Percentiles rank a stretch among this genome's conserved stretches.
Evolutionary conservation across 2,888 invertebrate genomes (phyloP).

Genomic region (Poecilobothrus nobilitatus): DNA sequence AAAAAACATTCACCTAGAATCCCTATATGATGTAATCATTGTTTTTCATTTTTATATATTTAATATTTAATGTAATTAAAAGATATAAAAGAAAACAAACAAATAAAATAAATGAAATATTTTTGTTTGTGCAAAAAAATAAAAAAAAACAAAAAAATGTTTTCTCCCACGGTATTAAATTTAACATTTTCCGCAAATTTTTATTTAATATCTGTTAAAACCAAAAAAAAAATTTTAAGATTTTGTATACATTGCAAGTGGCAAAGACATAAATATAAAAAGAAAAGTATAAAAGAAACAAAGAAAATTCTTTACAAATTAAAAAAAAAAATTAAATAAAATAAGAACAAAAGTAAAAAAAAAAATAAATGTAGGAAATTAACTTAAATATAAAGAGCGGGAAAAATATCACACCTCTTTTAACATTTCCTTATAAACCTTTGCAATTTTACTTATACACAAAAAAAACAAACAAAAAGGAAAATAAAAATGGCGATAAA

Average conservation of each 20-base stretch:
- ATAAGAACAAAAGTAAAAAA: background rate
- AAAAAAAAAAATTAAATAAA: background rate
- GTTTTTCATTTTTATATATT: too few relatives aligned
- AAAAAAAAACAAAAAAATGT: too few relatives aligned
- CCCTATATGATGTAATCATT: too few relatives aligned
- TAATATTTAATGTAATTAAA: too few relatives aligned
- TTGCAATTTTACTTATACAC: background rate
- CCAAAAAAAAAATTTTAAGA: background rate
- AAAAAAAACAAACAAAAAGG: background rate
- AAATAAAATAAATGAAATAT: background rate
- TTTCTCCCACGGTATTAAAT: constrained; percentile 1
- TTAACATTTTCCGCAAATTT: background rate
- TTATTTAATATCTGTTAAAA: background rate
- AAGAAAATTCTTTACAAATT: too few relatives aligned
- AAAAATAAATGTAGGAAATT: background rate
- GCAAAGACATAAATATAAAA: background rate
- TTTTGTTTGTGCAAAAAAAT: too few relatives aligned
- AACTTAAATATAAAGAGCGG: background rate
- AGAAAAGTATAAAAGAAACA: background rate
- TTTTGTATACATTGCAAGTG: background rate
- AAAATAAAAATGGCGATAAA: background rate
- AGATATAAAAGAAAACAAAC: too few relatives aligned
- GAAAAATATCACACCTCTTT: background rate
- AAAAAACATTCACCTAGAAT: too few relatives aligned
- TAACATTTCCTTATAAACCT: background rate